phyloP scores from a whole-genome alignment of 2,888 invertebrate species.

The Tineola bisselliella region DNA sequence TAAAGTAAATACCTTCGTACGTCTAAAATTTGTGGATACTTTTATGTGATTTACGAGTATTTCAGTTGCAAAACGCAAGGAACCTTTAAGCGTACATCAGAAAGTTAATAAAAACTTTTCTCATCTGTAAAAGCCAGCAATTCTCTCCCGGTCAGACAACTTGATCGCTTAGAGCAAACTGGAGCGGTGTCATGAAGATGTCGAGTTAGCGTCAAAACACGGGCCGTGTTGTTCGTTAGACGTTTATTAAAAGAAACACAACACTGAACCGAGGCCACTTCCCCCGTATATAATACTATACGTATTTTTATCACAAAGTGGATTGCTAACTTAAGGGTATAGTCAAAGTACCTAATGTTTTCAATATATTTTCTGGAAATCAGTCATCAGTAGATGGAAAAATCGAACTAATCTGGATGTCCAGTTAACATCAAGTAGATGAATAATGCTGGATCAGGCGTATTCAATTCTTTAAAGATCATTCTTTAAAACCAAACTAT shows the following conservation, averaged over 20 bases:
- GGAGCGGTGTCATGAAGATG: constrained; percentile 33
- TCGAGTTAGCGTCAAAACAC: constrained; percentile 47
- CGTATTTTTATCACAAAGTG: not conserved
- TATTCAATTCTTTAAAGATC: not conserved
- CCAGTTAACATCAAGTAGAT: not conserved
- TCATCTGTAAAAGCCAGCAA: constrained; percentile 9
- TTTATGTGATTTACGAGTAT: not conserved
- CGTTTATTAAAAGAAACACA: constrained; percentile 38
- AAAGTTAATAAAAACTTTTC: constrained; percentile 12
- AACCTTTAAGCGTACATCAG: not conserved
- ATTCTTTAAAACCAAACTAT: too few relatives aligned
- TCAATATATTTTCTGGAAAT: not conserved
- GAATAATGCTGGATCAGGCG: not conserved
- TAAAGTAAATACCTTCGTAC: not conserved
- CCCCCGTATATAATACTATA: not conserved
- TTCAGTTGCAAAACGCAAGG: not conserved
- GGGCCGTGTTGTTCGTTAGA: constrained; percentile 27
- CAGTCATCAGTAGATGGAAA: not conserved
- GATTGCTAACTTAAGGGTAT: not conserved
- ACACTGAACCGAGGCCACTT: not conserved
- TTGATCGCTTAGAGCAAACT: constrained; percentile 2
- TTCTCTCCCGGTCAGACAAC: constrained; percentile 4
- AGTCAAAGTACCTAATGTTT: not conserved
- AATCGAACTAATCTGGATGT: not conserved
- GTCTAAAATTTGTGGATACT: not conserved